These are phyloP conservation scores for Drosophila engyochracea DNA, from an alignment of 2,888 invertebrate species.

Conservation along the genomic window DNA sequence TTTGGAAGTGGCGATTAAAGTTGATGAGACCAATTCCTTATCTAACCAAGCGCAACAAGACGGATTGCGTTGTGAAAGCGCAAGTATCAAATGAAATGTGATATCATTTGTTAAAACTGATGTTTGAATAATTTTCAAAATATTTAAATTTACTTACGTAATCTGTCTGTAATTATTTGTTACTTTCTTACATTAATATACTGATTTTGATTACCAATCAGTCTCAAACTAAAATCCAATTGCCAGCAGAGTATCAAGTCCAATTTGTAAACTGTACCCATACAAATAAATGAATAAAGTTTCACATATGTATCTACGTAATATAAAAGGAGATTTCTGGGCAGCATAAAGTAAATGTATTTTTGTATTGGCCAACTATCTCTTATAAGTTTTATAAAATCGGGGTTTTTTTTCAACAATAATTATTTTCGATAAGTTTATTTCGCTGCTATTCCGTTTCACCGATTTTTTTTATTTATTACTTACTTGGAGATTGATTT, in stretches of 20 bases:
- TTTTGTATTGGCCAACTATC: background rate
- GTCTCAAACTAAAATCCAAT: background rate
- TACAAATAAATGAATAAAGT: background rate
- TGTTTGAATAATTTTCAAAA: background rate
- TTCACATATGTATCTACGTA: background rate
- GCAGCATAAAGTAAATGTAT: too few relatives aligned
- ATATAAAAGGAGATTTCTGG: background rate
- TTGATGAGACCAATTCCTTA: slow-evolving; percentile 27
- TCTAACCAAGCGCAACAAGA: background rate
- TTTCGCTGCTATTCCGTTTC: background rate
- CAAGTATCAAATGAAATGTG: slow-evolving; percentile 15
- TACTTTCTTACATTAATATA: background rate
- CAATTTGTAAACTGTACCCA: background rate
- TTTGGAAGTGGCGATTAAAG: slow-evolving; percentile 30
- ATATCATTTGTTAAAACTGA: slow-evolving; percentile 3
- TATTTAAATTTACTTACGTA: slow-evolving; percentile 2
- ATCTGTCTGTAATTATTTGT: background rate
- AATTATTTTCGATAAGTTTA: background rate
- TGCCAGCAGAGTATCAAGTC: background rate
- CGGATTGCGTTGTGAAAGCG: slow-evolving; percentile 28
- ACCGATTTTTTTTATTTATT: background rate
- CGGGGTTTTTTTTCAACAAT: background rate
- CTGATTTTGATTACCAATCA: background rate
- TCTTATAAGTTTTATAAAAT: accelerated
- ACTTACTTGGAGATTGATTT: background rate